A percentile compares a stretch with the other conserved stretches of the same genome.
phyloP scores from a whole-genome alignment of 2,113 vertebrate species.

The Anoura caudifer region DNA sequence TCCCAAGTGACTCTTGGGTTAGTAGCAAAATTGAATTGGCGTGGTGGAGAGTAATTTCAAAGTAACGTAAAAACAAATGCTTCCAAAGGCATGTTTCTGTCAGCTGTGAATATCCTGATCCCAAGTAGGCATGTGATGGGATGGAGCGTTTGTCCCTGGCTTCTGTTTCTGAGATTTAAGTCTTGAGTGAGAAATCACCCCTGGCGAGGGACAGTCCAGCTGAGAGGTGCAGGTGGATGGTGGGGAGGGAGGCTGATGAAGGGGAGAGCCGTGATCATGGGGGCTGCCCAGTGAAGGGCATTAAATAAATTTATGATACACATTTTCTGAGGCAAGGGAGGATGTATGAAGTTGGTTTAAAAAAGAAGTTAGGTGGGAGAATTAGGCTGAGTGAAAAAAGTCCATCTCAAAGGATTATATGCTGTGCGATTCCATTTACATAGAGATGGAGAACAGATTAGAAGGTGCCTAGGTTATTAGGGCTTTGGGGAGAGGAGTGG shows the following conservation, averaged over 20 bases:
- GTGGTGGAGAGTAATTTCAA: not conserved
- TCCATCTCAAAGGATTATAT: not conserved
- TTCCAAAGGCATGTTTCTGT: not conserved
- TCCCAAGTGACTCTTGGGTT: not conserved
- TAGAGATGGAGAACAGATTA: not conserved
- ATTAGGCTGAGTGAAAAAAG: not conserved
- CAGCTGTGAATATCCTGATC: not conserved
- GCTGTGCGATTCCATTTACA: not conserved
- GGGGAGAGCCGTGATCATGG: not conserved
- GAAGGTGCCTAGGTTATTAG: not conserved
- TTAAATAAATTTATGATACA: too few species aligned
- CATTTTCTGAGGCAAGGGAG: not conserved
- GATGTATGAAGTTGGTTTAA: not conserved
- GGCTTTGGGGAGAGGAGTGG: not conserved
- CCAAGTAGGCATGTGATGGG: not conserved
- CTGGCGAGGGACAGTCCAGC: not conserved
- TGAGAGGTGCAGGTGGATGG: not conserved
- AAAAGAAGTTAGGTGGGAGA: not conserved
- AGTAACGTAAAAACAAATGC: not conserved
- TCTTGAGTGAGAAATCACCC: not conserved
- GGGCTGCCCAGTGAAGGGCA: not conserved
- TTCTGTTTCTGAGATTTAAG: not conserved
- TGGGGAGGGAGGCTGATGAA: rapidly evolving
- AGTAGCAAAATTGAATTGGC: not conserved
- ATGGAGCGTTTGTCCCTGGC: not conserved